Percentiles rank a stretch among this genome's conserved stretches.
phyloP scores from a whole-genome alignment of 2,888 invertebrate genomes.

The Troilus luridus region DNA sequence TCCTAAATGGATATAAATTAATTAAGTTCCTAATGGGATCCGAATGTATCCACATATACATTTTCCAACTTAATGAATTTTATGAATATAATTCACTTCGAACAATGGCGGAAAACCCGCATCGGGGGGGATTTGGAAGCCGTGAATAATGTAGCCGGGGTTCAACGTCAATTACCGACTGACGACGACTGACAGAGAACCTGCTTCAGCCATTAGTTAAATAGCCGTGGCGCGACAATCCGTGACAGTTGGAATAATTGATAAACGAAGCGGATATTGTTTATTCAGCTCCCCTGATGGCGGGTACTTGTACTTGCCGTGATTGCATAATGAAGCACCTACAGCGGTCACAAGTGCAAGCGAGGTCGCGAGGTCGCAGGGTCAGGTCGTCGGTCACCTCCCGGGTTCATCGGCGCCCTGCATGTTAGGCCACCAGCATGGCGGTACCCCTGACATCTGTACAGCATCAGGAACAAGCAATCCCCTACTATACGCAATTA shows the following conservation, averaged over 20 bases:
- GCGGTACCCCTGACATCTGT: background rate
- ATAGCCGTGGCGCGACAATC: conserved; percentile 53
- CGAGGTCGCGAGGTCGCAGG: background rate
- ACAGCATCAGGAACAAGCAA: background rate
- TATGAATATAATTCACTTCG: background rate
- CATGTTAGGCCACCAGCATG: background rate
- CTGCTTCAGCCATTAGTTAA: conserved; percentile 53
- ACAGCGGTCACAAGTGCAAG: conserved; percentile 44
- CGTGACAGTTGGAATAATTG: conserved; percentile 56
- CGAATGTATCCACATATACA: background rate
- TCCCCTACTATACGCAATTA: background rate
- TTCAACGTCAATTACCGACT: conserved; percentile 51
- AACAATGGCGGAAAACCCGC: conserved; percentile 25
- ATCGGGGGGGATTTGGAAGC: conserved; percentile 33
- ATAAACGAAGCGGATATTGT: conserved; percentile 51
- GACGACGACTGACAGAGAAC: conserved; percentile 50
- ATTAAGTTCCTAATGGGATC: background rate
- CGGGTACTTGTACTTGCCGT: conserved; percentile 45
- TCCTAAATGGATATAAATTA: background rate
- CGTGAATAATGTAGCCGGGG: conserved; percentile 51
- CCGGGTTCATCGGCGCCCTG: background rate
- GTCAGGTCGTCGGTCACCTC: conserved; percentile 22
- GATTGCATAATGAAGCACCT: conserved; percentile 21
- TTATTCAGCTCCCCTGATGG: conserved; percentile 53
- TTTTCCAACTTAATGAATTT: conserved; percentile 15